Evolutionary conservation across 2,888 invertebrate genomes (phyloP).

Genomic region (Drosophila nr. medialis): DNA sequence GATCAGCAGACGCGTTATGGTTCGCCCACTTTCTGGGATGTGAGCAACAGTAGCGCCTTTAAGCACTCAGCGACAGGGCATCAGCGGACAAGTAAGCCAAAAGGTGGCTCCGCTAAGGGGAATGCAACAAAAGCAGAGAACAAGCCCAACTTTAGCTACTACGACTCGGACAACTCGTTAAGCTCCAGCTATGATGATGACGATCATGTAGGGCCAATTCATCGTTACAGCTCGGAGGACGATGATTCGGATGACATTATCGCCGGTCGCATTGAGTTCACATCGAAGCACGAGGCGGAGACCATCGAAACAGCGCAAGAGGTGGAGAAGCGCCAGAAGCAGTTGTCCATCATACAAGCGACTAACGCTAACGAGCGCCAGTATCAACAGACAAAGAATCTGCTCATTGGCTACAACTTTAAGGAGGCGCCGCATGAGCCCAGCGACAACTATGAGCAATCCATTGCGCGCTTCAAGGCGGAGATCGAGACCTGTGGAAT

Average conservation of each 20-base stretch:
- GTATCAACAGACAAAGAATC: constrained; percentile 84
- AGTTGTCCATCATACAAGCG: constrained; percentile 83
- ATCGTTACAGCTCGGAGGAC: constrained; percentile 79
- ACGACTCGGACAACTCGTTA: constrained; percentile 86
- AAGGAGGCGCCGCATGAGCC: constrained; percentile 19
- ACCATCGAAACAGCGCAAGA: constrained; percentile 89
- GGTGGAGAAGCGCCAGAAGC: constrained; percentile 83
- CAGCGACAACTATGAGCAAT: constrained; percentile 70
- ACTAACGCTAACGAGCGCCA: constrained; percentile 83
- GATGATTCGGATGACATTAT: constrained; percentile 84
- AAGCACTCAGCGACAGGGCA: constrained; percentile 30
- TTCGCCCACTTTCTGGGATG: constrained; percentile 84
- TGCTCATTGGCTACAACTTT: constrained; percentile 83
- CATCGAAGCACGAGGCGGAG: constrained; percentile 93
- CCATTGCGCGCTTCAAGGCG: constrained; percentile 76
- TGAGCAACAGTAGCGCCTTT: constrained; percentile 61
- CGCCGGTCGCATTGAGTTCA: constrained; percentile 92
- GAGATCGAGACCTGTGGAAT: constrained; percentile 81
- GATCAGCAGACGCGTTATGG: constrained; percentile 83
- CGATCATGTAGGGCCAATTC: constrained; percentile 68
- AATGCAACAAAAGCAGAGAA: constrained; percentile 8
- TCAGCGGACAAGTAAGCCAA: constrained; percentile 18
- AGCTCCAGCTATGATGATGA: constrained; percentile 85
- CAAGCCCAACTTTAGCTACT: constrained; percentile 68
- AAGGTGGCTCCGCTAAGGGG: neutral